These are phyloP conservation scores for Plodia interpunctella DNA, from an alignment of 1,140 invertebrate genomes.

Conservation along the genomic window DNA sequence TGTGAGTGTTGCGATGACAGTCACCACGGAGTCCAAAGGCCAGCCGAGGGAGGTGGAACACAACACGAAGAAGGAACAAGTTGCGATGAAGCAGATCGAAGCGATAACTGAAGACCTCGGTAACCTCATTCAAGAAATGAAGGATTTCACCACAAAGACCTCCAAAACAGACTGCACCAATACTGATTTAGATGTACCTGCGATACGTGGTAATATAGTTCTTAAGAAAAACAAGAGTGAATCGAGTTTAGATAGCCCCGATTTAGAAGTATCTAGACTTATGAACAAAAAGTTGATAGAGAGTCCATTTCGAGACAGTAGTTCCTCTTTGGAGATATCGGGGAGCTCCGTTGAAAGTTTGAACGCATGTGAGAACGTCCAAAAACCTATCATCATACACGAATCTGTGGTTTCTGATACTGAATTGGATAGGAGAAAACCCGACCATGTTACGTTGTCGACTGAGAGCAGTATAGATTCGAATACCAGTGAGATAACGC, in stretches of 20 bases:
- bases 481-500: slow-evolving; percentile 54
- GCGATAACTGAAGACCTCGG: slow-evolving; percentile 51
- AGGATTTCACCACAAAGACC: slow-evolving; percentile 41
- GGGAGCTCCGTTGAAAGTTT: slow-evolving; percentile 71
- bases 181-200: slow-evolving; percentile 50
- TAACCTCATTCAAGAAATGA: slow-evolving; percentile 56
- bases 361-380: slow-evolving; percentile 31
- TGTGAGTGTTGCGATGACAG: slow-evolving; percentile 35
- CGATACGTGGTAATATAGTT: slow-evolving; percentile 53
- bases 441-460: slow-evolving; percentile 30
- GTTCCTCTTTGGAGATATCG: slow-evolving; percentile 70
- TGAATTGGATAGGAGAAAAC: slow-evolving; percentile 45
- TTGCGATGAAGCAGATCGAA: slow-evolving; percentile 52
- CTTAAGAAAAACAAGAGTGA: slow-evolving; percentile 75
- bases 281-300: slow-evolving; percentile 52
- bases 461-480: slow-evolving; percentile 64
- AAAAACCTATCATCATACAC: slow-evolving; percentile 34
- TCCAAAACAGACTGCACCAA: slow-evolving; percentile 36
- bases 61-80: slow-evolving; percentile 19
- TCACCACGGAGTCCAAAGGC: slow-evolving; percentile 29
- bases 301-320: slow-evolving; percentile 67
- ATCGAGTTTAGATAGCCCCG: slow-evolving; percentile 72
- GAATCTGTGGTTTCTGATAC: slow-evolving; percentile 32
- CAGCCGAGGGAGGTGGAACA: not conserved
- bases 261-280: slow-evolving; percentile 71